Evolutionary conservation across 2,797 vertebrate species (phyloP).

Genomic region (Oreonectes daqikongensis): DNA sequence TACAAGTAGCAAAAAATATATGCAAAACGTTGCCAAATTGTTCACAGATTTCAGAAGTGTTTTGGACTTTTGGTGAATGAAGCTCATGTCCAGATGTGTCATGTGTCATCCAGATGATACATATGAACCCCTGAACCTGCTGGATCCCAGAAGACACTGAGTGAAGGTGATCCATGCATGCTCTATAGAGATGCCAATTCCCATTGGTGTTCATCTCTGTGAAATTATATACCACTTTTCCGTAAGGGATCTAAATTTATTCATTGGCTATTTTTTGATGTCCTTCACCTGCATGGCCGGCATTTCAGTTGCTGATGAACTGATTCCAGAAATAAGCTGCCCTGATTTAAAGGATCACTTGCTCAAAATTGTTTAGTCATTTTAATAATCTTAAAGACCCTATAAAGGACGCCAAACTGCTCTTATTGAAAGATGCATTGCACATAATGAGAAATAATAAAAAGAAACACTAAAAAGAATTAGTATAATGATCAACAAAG

Average conservation of each 20-base stretch:
- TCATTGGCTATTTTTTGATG: conserved; percentile 44
- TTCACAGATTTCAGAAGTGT: neutral
- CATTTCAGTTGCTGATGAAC: conserved; percentile 28
- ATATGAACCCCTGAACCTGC: conserved; percentile 37
- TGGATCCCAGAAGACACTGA: conserved; percentile 42
- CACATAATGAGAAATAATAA: neutral
- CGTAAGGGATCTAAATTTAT: conserved; percentile 49
- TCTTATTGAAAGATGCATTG: neutral
- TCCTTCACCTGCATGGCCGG: conserved; percentile 40
- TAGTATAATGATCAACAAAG: neutral
- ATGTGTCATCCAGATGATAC: conserved; percentile 10
- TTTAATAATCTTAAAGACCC: too few relatives aligned
- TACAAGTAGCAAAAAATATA: conserved; percentile 3
- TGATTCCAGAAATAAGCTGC: conserved; percentile 10
- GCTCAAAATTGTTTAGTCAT: neutral
- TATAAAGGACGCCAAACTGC: neutral
- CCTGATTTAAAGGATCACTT: neutral
- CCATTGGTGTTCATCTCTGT: conserved; percentile 48
- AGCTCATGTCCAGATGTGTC: conserved; percentile 12
- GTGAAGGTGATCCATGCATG: conserved; percentile 41
- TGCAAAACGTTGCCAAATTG: neutral
- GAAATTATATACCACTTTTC: conserved; percentile 53
- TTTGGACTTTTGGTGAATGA: neutral
- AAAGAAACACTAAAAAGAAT: neutral
- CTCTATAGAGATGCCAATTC: conserved; percentile 43